Base-by-base conservation (phyloP, 2,888 invertebrate genomes). In the Alitta virens region DNA sequence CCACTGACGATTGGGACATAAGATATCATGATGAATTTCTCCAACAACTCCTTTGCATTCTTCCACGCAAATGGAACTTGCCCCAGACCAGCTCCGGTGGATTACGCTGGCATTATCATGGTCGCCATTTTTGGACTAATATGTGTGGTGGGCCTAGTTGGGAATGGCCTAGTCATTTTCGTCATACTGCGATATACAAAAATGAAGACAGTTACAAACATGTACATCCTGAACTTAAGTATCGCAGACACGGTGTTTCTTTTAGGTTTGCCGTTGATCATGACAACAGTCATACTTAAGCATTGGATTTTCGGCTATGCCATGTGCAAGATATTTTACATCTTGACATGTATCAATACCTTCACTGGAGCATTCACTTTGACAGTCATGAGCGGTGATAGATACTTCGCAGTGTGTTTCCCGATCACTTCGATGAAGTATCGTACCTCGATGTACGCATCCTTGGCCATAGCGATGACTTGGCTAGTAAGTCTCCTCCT, bases 151-250 rank as follows among this genome's bases (percentile, higher is more conserved):
- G 68, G 68, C 14, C 54, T 67, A 1, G 54, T 63, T 16, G 69
- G 69, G 1, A 69, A 69, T 46, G 63, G 53, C 2, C 58, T 69
- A 46, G 69, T 69, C 9, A 54, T 69, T 23, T 65, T 66, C 51
- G 69, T 69, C 24, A 60, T 68, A 38, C 25, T 54, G 12, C 55
- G 66, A 16, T 70, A 70, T 49, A 57, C 70, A n/a, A 68, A 70
- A 42, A 70, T 70, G 70, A 70, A 70, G 54, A 70, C 70, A 16
- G 68, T 70, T 2, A 65, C 68, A 14, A 70, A 70, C 63, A 25
- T 63, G 52, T 70, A 66, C 65, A 70, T 70, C 40, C 63, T 70
- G 49, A 70, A 70, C 50, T 58, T 70, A 27, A 63, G 68, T 27
- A 56, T 70, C 12, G 70, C 70, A 18, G 70, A 70, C 54, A 42